phyloP scores from a whole-genome alignment of 2,888 invertebrate genomes.

The Thymelicus sylvestris region DNA sequence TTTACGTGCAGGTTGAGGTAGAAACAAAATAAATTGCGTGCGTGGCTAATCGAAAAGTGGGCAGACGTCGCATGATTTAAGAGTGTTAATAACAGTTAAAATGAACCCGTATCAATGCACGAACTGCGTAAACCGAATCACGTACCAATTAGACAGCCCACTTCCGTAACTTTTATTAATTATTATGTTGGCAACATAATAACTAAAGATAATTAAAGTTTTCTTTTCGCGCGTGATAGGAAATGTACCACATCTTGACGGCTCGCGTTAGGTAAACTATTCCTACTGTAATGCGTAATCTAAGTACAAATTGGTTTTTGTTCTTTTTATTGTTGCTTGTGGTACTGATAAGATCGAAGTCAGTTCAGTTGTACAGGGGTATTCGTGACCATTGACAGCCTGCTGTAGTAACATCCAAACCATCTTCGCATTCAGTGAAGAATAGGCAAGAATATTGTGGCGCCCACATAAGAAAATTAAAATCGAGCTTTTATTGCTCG shows the following conservation, averaged over 20 bases:
- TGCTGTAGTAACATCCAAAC: too few species aligned
- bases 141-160: slow-evolving; percentile 23
- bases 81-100: slow-evolving; percentile 32
- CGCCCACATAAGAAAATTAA: too few species aligned
- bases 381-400: too few species aligned
- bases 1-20: neutral
- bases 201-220: neutral
- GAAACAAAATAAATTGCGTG: neutral
- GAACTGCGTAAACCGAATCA: slow-evolving; percentile 24
- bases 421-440: too few species aligned
- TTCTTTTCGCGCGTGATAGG: slow-evolving; percentile 15
- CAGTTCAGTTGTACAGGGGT: too few species aligned
- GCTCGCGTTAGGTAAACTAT: too few species aligned
- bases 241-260: slow-evolving; percentile 18
- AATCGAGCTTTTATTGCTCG: too few species aligned
- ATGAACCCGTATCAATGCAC: slow-evolving; percentile 13
- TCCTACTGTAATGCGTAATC: neutral
- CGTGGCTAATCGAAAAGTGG: slow-evolving; percentile 5
- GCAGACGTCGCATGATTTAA: slow-evolving; percentile 27
- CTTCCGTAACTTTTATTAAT: slow-evolving; percentile 32
- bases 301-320: neutral
- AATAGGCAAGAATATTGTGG: too few species aligned
- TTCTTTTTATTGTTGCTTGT: neutral
- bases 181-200: slow-evolving; percentile 34
- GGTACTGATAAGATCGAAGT: too few species aligned